Evolutionary conservation across 2,113 vertebrate genomes (phyloP).

Genomic region (Artemisiospiza belli): DNA sequence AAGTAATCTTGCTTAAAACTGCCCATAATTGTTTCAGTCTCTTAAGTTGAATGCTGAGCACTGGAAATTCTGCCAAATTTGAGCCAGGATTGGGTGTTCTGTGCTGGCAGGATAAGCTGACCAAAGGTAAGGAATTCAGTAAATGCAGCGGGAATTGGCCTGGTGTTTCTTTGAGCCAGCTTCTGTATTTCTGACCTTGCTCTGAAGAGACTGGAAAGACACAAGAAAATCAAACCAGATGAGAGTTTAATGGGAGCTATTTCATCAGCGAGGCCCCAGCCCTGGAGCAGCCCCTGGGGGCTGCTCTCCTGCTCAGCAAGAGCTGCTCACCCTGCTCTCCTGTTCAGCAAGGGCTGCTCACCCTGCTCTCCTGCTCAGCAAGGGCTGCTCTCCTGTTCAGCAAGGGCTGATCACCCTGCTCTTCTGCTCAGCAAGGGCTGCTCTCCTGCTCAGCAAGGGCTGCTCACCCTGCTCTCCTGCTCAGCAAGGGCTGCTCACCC

Average conservation of each 20-base stretch:
- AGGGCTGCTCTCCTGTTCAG: too few relatives aligned
- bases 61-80: conserved; percentile 9
- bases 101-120: not conserved
- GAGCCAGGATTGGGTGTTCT: not conserved
- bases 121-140: conserved; percentile 36
- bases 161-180: not conserved
- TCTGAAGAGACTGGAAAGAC: not conserved
- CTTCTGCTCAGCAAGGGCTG: too few relatives aligned
- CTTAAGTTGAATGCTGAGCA: conserved; percentile 7
- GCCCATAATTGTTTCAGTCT: conserved; percentile 46
- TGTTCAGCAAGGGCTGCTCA: too few relatives aligned
- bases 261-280: not conserved
- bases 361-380: too few relatives aligned
- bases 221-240: not conserved
- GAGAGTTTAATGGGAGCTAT: not conserved
- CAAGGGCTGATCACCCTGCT: too few relatives aligned
- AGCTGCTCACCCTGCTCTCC: not conserved
- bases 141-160: not conserved
- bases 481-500: not conserved
- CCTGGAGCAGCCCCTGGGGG: not conserved
- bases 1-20: conserved; percentile 43
- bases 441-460: too few relatives aligned
- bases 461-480: not conserved
- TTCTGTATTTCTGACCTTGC: conserved; percentile 33
- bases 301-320: not conserved